Percentiles rank a stretch among this genome's conserved stretches.
These are phyloP conservation scores for Aegotheles bennettii DNA, from an alignment of 2,113 vertebrate genomes.

Conservation along the genomic window DNA sequence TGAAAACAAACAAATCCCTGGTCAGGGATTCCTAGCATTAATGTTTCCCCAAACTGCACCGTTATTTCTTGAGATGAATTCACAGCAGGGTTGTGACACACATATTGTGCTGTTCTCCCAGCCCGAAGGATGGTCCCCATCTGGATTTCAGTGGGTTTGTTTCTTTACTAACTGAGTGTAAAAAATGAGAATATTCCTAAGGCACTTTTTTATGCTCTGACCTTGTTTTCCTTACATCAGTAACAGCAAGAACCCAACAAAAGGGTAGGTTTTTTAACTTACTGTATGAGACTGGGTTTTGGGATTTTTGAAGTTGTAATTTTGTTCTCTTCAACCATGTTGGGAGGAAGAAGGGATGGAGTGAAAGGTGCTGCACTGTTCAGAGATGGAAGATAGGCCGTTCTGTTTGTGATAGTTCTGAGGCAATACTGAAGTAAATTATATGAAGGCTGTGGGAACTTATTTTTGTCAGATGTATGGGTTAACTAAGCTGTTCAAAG, in stretches of 20 bases:
- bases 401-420: not conserved
- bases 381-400: not conserved
- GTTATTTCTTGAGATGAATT: not conserved
- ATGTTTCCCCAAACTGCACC: not conserved
- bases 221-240: not conserved
- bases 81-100: not conserved
- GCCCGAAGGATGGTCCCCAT: not conserved
- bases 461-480: not conserved
- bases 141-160: not conserved
- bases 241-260: not conserved
- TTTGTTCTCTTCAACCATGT: fast-evolving
- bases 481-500: not conserved
- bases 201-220: not conserved
- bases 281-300: not conserved
- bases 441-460: no score
- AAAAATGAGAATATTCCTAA: not conserved
- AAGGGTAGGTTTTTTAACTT: not conserved
- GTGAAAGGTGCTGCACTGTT: not conserved
- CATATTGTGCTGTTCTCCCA: not conserved
- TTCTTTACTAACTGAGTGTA: not conserved
- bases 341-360: not conserved
- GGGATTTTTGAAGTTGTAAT: not conserved
- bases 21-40: not conserved
- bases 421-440: not conserved
- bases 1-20: not conserved